A percentile compares a stretch with the other conserved stretches of the same genome.
Evolutionary conservation across 2,888 invertebrate genomes (phyloP).

Genomic region (Ennomos quercinarius): DNA sequence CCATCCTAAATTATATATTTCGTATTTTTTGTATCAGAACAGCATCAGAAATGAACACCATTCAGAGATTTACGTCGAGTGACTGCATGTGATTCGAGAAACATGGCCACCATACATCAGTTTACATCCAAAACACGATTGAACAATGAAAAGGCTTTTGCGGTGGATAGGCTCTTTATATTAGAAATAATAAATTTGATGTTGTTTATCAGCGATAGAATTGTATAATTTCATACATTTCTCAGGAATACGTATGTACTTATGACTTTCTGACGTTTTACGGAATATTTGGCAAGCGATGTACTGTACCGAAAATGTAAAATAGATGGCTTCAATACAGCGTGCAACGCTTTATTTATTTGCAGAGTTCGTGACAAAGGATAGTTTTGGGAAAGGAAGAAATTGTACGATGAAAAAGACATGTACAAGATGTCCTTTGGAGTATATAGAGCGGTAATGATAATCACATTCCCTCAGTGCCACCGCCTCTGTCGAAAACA

Average conservation of each 20-base stretch:
- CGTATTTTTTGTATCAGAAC: conserved; percentile 64
- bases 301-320: conserved; percentile 75
- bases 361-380: conserved; percentile 55
- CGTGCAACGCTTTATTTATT: conserved; percentile 65
- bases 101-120: conserved; percentile 81
- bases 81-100: conserved; percentile 82
- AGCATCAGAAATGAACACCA: conserved; percentile 66
- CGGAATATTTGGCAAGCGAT: conserved; percentile 85
- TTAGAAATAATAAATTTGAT: conserved; percentile 75
- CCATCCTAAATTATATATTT: conserved; percentile 73
- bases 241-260: conserved; percentile 81
- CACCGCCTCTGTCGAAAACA: conserved; percentile 84
- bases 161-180: conserved; percentile 62
- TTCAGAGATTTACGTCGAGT: conserved; percentile 66
- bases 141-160: conserved; percentile 74
- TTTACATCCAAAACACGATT: conserved; percentile 76
- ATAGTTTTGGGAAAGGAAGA: conserved; percentile 63
- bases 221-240: conserved; percentile 83
- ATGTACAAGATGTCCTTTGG: conserved; percentile 89
- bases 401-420: conserved; percentile 73
- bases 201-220: conserved; percentile 73
- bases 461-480: conserved; percentile 83
- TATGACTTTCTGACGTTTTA: conserved; percentile 85
- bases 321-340: conserved; percentile 68
- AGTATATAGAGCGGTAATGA: conserved; percentile 87